These are phyloP conservation scores for Chelonus insularis DNA, from an alignment of 1,140 invertebrate species.

Conservation along the genomic window DNA sequence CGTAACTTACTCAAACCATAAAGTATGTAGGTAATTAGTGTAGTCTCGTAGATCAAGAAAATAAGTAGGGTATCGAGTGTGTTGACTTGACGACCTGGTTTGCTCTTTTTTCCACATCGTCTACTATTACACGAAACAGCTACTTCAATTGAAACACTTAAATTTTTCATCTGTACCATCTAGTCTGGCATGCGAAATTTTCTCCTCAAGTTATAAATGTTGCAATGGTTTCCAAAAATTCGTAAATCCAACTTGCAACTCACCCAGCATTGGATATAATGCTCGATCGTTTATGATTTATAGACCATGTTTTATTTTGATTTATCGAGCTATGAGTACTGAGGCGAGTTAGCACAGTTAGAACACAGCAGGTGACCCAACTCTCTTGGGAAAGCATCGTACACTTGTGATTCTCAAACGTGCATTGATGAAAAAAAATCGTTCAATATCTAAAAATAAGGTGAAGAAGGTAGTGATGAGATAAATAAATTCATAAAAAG, in stretches of 20 bases:
- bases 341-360: slow-evolving; percentile 11
- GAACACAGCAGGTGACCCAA: slow-evolving; percentile 13
- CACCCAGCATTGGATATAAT: slow-evolving; percentile 21
- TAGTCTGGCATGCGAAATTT: no score
- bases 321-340: slow-evolving; percentile 22
- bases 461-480: neutral
- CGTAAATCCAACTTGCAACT: slow-evolving; percentile 15
- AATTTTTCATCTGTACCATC: no score
- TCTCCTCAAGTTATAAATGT: no score
- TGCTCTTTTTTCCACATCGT: slow-evolving; percentile 11
- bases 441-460: neutral
- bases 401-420: neutral
- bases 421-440: neutral
- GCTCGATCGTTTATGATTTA: slow-evolving; percentile 30
- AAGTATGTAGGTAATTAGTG: slow-evolving; percentile 49
- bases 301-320: slow-evolving; percentile 24
- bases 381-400: slow-evolving; percentile 6
- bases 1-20: slow-evolving; percentile 29
- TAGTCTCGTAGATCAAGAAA: slow-evolving; percentile 35
- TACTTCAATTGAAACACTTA: no score
- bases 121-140: neutral
- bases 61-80: slow-evolving; percentile 32
- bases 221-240: neutral
- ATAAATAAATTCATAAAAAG: neutral
- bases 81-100: slow-evolving; percentile 37